Conservation (phyloP, 2,888 invertebrate genomes). For the Drosophila paranaensis region DNA sequence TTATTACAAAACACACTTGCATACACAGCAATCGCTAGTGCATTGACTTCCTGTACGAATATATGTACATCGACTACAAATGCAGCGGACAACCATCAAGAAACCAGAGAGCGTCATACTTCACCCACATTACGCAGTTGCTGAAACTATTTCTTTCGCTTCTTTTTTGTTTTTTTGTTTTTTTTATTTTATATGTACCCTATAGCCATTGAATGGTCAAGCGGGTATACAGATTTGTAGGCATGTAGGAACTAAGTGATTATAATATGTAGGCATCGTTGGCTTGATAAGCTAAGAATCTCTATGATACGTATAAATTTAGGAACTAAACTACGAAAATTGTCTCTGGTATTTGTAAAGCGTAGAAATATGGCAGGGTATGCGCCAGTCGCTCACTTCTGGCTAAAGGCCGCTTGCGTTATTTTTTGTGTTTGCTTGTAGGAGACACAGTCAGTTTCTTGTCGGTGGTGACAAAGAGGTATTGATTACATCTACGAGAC, state of each 20-base stretch:
- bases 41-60: slow-evolving; percentile 66
- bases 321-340: no score
- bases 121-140: slow-evolving; percentile 63
- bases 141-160: slow-evolving; percentile 19
- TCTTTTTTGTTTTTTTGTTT: no score
- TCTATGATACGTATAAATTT: no score
- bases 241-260: no score
- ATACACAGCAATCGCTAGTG: slow-evolving; percentile 39
- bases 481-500: slow-evolving; percentile 63
- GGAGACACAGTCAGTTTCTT: slow-evolving; percentile 54
- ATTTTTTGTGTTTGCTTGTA: slow-evolving; percentile 33
- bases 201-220: not conserved
- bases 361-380: not conserved
- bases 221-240: not conserved
- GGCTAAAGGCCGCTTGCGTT: not conserved
- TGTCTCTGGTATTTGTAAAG: no score
- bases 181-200: not conserved
- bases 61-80: slow-evolving; percentile 20
- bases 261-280: not conserved
- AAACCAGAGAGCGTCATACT: slow-evolving; percentile 41
- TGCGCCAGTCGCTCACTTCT: not conserved
- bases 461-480: slow-evolving; percentile 42
- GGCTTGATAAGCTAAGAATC: not conserved
- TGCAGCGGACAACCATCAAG: slow-evolving; percentile 24
- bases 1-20: slow-evolving; percentile 59